Evolutionary conservation across 2,888 invertebrate species (phyloP).

Genomic region (Sclerodermus sp.): DNA sequence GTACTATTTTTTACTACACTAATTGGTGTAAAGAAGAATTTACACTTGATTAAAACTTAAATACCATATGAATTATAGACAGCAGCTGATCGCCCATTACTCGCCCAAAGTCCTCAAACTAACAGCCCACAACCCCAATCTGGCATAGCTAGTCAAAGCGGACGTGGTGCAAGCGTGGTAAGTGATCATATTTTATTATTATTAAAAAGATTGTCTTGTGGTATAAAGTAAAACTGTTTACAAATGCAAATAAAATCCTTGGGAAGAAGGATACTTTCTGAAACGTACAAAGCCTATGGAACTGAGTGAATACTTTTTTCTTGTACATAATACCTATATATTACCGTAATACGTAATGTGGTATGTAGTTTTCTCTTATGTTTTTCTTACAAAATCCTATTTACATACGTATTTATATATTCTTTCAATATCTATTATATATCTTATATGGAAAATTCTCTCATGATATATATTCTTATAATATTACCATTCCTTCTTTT

Average conservation of each 20-base stretch:
- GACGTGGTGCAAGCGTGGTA: constrained; percentile 86
- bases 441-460: too few relatives aligned
- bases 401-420: too few relatives aligned
- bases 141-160: constrained; percentile 77
- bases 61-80: constrained; percentile 44
- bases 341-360: too few relatives aligned
- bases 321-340: too few relatives aligned
- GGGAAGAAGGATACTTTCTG: too few relatives aligned
- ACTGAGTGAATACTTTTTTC: too few relatives aligned
- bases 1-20: constrained; percentile 42
- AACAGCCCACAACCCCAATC: constrained; percentile 71
- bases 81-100: constrained; percentile 62
- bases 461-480: too few relatives aligned
- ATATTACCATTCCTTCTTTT: not conserved
- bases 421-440: too few relatives aligned
- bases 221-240: not conserved
- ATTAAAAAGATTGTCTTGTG: not conserved
- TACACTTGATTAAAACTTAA: not conserved
- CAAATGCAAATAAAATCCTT: too few relatives aligned
- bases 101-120: constrained; percentile 62
- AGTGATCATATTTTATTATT: constrained; percentile 51
- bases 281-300: too few relatives aligned
- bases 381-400: too few relatives aligned
- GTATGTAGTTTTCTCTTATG: too few relatives aligned
- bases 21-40: not conserved